Percentiles rank a stretch among this genome's conserved stretches.
phyloP scores from a whole-genome alignment of 2,888 invertebrate species.

The Mythimna loreyi region DNA sequence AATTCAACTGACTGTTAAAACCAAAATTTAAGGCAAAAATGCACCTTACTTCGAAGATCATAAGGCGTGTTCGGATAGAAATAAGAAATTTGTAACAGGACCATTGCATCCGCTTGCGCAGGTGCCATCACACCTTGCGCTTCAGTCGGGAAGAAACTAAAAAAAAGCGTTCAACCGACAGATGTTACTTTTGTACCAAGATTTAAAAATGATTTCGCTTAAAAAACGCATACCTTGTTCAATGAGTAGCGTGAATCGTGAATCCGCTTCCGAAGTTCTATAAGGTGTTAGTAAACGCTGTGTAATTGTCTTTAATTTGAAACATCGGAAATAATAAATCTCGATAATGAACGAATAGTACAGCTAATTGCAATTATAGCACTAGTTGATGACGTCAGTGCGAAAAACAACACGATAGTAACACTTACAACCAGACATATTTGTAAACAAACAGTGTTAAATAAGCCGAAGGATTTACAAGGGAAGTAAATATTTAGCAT shows the following conservation, averaged over 20 bases:
- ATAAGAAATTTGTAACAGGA: constrained; percentile 44
- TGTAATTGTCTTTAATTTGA: constrained; percentile 43
- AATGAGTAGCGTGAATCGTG: constrained; percentile 38
- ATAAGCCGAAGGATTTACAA: constrained; percentile 8
- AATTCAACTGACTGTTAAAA: constrained; percentile 13
- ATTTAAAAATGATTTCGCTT: constrained; percentile 47
- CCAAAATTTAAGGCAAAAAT: constrained; percentile 33
- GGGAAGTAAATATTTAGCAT: not conserved
- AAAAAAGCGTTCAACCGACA: constrained; percentile 65
- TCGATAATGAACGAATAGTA: constrained; percentile 44
- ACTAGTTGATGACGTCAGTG: constrained; percentile 50
- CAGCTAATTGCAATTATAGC: constrained; percentile 49
- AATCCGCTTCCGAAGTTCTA: constrained; percentile 45
- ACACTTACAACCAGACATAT: constrained; percentile 4
- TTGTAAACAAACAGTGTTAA: constrained; percentile 29
- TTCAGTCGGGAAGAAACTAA: constrained; percentile 62
- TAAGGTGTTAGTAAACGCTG: constrained; percentile 28
- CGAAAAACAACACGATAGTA: constrained; percentile 31
- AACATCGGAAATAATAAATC: constrained; percentile 38
- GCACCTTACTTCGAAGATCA: not conserved
- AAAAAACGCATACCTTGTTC: constrained; percentile 34
- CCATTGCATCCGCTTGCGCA: constrained; percentile 71
- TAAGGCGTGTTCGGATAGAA: constrained; percentile 32
- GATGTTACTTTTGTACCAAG: constrained; percentile 66
- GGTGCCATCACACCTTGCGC: constrained; percentile 80